Percentiles rank a stretch among this genome's conserved stretches.
These are phyloP conservation scores for Pachydiplax longipennis DNA, from an alignment of 2,888 invertebrate species.

Conservation along the genomic window DNA sequence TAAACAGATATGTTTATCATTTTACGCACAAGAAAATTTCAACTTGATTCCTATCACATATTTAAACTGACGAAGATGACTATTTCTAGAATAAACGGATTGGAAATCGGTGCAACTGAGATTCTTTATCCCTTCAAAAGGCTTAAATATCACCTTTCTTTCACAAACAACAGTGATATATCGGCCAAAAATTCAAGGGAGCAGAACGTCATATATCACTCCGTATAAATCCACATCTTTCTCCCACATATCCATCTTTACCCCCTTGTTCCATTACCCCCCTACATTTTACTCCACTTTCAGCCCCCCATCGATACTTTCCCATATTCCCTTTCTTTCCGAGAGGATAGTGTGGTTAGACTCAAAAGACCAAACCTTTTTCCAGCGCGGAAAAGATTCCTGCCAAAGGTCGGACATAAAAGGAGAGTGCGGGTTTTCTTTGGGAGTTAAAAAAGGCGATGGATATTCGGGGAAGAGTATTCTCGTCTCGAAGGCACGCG, in stretches of 20 bases:
- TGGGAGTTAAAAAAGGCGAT: neutral
- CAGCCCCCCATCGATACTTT: neutral
- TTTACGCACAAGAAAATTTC: too few species aligned
- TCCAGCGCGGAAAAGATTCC: neutral
- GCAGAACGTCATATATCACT: too few species aligned
- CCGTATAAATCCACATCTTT: too few species aligned
- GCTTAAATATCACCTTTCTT: too few species aligned
- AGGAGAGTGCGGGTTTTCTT: neutral
- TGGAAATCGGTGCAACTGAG: too few species aligned
- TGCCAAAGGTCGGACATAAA: neutral
- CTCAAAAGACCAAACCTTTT: neutral
- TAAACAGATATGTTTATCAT: too few species aligned
- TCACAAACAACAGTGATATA: too few species aligned
- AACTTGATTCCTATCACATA: too few species aligned
- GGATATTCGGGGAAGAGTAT: neutral
- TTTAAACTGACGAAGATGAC: too few species aligned
- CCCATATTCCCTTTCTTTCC: neutral
- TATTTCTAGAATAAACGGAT: too few species aligned
- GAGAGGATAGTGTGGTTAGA: neutral
- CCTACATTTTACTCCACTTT: neutral
- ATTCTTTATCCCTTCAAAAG: too few species aligned
- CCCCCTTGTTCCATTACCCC: neutral
- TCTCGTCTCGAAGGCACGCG: neutral
- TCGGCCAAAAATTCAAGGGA: too few species aligned
- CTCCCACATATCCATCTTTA: neutral